Evolutionary conservation across 2,113 vertebrate species (phyloP), one percentile per base, ranked within the genome.

Genomic region (Salminus brasiliensis): DNA sequence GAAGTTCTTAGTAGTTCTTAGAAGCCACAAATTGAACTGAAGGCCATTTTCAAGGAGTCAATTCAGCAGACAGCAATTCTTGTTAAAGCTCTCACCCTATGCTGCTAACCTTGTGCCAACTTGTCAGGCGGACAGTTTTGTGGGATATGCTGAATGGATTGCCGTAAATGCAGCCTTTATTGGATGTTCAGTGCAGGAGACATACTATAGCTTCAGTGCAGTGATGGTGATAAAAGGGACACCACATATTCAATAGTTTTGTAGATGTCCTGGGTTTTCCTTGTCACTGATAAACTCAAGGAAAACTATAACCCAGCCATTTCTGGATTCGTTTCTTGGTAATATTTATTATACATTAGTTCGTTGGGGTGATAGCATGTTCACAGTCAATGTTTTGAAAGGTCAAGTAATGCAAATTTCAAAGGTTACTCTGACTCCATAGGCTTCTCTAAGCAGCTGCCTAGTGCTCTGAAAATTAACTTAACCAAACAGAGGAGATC

Each of bases 41-140:
- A 73, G 53, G 30, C 6, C 21, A n/a, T 72, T 59, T 73, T 32
- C 32, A 18, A 72, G 32, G n/a, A 55, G 34, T 73, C 32, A 59
- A 4, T 59, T 12, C 12, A 30, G 13, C 52, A 36, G 9, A 25
- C 9, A 74, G 21, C 25, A 18, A 13, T 36, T 74, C 16, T 62
- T 74, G 39, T 30, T n/a, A 32, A 60, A 59, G 72, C 36, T 16
- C 10, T 43, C 36, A 30, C 23, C 25, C 25, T 13, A 60, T 60
- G 57, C 25, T 30, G 57, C 27, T 60, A 60, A 60, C 57, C 29
- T 60, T 60, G 57, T 27, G 30, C 15, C 57, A 25, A n/a, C 23
- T 55, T 55, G 8, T 25, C 52, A 55, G n/a, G 25, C 52, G 30
- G 57, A 60, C 27, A 27, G 57, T 13, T 60, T 41, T 16, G 25